These are phyloP conservation scores for Meloidogyne floridensis DNA, from an alignment of 1,140 invertebrate species.

Conservation along the genomic window DNA sequence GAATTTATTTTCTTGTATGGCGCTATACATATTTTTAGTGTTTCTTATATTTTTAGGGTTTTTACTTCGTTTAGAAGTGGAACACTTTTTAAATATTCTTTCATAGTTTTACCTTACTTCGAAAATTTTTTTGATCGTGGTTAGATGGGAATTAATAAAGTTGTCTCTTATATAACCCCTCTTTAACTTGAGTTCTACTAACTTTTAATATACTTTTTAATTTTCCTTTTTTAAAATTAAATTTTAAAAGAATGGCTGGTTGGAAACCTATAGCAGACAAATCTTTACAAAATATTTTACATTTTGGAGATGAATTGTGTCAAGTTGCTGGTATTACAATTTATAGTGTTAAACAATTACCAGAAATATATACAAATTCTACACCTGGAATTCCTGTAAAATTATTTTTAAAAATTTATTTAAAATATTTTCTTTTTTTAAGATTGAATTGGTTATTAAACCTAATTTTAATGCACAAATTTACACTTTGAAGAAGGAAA, in stretches of 20 bases:
- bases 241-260: slow-evolving; percentile 32
- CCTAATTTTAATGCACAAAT: slow-evolving; percentile 32
- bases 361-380: slow-evolving; percentile 33
- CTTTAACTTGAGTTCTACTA: too few relatives aligned
- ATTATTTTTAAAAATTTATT: neutral
- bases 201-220: neutral
- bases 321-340: slow-evolving; percentile 27
- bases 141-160: too few relatives aligned
- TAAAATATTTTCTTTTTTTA: neutral
- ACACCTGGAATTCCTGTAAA: slow-evolving; percentile 39
- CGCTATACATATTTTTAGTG: too few relatives aligned
- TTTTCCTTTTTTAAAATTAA: neutral
- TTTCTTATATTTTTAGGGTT: too few relatives aligned
- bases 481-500: slow-evolving; percentile 35
- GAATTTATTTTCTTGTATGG: too few relatives aligned
- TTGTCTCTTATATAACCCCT: too few relatives aligned
- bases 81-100: too few relatives aligned
- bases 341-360: slow-evolving; percentile 22
- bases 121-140: too few relatives aligned
- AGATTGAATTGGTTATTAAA: slow-evolving; percentile 34
- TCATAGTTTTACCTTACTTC: too few relatives aligned
- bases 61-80: too few relatives aligned
- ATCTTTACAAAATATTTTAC: slow-evolving; percentile 30
- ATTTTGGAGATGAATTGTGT: slow-evolving; percentile 46
- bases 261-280: slow-evolving; percentile 35